Percentiles rank a stretch among this genome's conserved stretches.
Evolutionary conservation across 2,797 vertebrate species (phyloP).

Genomic region (Ceyx erithaca): DNA sequence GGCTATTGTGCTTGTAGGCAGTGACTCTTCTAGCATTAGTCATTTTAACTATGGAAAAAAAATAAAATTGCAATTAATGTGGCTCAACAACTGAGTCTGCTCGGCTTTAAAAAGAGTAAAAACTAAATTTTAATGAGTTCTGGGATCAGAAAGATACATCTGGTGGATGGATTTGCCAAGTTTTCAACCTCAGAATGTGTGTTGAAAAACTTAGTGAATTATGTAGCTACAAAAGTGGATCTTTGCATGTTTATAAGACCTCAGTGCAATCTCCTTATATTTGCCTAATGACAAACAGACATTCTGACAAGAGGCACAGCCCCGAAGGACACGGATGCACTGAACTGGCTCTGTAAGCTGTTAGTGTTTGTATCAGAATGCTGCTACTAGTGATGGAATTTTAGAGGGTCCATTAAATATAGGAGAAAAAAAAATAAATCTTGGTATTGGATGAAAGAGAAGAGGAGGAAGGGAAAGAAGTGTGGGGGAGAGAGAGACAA

Average conservation of each 20-base stretch:
- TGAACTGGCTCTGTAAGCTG: not conserved
- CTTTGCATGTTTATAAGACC: constrained; percentile 67
- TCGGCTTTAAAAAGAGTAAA: constrained; percentile 33
- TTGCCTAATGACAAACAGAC: constrained; percentile 66
- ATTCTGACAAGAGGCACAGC: not conserved
- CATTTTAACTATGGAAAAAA: constrained; percentile 64
- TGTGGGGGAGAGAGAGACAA: not conserved
- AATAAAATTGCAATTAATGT: constrained; percentile 65
- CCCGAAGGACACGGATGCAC: constrained; percentile 15
- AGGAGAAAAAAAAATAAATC: not conserved
- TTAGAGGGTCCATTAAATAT: not conserved
- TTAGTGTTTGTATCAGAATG: not conserved
- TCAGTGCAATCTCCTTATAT: constrained; percentile 55
- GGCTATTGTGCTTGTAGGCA: constrained; percentile 48
- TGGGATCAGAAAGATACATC: constrained; percentile 71
- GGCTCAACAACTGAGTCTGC: constrained; percentile 61
- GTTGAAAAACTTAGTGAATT: constrained; percentile 71
- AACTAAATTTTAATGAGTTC: constrained; percentile 71
- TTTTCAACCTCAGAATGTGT: constrained; percentile 66
- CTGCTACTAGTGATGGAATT: constrained; percentile 25
- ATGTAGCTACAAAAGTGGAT: constrained; percentile 59
- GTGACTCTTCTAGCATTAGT: constrained; percentile 26
- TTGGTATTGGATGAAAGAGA: constrained; percentile 34
- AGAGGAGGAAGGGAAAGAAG: not conserved
- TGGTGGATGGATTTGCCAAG: constrained; percentile 63